Percentiles rank a stretch among this genome's conserved stretches.
Evolutionary conservation across 2,888 invertebrate species (phyloP).

Genomic region (Cryptus viduatorius): DNA sequence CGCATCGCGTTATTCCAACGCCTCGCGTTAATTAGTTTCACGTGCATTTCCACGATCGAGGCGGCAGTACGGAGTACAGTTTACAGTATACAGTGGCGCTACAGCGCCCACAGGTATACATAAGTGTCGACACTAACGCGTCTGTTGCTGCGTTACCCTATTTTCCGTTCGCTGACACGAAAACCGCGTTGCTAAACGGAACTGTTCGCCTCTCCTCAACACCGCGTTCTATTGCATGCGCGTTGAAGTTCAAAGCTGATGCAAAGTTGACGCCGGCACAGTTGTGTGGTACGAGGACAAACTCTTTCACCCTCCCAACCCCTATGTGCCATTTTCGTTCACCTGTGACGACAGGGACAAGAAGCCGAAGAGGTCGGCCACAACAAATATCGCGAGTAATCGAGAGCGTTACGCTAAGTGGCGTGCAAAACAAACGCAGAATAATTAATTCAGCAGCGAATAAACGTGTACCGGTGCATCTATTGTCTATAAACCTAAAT

Average conservation of each 20-base stretch:
- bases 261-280: not conserved
- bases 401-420: not conserved
- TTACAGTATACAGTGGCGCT: not conserved
- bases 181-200: slow-evolving; percentile 33
- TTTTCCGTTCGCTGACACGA: slow-evolving; percentile 26
- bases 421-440: slow-evolving; percentile 20
- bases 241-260: slow-evolving; percentile 23
- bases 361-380: slow-evolving; percentile 13
- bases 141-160: slow-evolving; percentile 12
- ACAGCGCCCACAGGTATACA: not conserved
- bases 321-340: not conserved
- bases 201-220: slow-evolving; percentile 4
- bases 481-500: too few relatives aligned
- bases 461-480: not conserved
- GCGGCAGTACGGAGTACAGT: not conserved
- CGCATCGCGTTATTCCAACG: slow-evolving; percentile 13
- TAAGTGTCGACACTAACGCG: slow-evolving; percentile 25
- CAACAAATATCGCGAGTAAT: slow-evolving; percentile 34
- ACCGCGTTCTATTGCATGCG: not conserved
- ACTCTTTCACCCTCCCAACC: not conserved
- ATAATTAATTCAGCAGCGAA: slow-evolving; percentile 45
- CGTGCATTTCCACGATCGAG: slow-evolving; percentile 31
- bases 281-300: not conserved
- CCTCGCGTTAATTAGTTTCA: slow-evolving; percentile 53
- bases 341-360: slow-evolving; percentile 18